phyloP scores from a whole-genome alignment of 2,797 vertebrate genomes.

The Erpetoichthys calabaricus region DNA sequence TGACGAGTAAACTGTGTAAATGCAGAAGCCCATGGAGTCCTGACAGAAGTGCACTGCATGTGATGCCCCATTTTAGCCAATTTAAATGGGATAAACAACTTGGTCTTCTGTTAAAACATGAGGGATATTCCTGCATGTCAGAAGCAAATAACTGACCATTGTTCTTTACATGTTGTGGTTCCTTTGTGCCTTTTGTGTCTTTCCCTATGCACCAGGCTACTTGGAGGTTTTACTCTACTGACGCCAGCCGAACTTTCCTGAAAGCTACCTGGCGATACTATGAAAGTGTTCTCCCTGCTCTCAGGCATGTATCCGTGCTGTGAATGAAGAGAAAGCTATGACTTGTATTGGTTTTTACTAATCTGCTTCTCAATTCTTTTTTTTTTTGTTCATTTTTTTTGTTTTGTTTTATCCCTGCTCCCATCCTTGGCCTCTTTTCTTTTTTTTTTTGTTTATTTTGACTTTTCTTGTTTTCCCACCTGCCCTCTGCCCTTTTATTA shows the following conservation, averaged over 20 bases:
- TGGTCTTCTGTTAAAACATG: background rate
- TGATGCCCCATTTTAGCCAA: background rate
- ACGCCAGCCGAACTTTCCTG: conserved; percentile 56
- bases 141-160: conserved; percentile 17
- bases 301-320: conserved; percentile 70
- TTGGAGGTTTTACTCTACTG: conserved; percentile 69
- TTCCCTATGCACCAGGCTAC: conserved; percentile 53
- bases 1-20: too few species aligned
- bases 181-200: conserved; percentile 43
- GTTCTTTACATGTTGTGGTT: conserved; percentile 29
- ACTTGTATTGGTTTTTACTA: conserved; percentile 58
- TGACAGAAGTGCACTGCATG: too few species aligned
- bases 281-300: conserved; percentile 62
- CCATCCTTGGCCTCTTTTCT: conserved; percentile 35
- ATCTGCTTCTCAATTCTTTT: conserved; percentile 60
- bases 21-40: too few species aligned
- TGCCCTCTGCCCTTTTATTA: conserved; percentile 35
- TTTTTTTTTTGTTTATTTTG: conserved; percentile 31
- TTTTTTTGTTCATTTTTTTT: conserved; percentile 17
- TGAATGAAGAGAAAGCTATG: conserved; percentile 44
- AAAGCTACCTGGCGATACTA: conserved; percentile 63
- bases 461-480: conserved; percentile 32
- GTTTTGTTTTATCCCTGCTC: conserved; percentile 21
- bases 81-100: background rate
- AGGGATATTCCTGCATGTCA: background rate